Evolutionary conservation across 1,140 invertebrate genomes (phyloP).

Genomic region (Melanaphis sacchari): DNA sequence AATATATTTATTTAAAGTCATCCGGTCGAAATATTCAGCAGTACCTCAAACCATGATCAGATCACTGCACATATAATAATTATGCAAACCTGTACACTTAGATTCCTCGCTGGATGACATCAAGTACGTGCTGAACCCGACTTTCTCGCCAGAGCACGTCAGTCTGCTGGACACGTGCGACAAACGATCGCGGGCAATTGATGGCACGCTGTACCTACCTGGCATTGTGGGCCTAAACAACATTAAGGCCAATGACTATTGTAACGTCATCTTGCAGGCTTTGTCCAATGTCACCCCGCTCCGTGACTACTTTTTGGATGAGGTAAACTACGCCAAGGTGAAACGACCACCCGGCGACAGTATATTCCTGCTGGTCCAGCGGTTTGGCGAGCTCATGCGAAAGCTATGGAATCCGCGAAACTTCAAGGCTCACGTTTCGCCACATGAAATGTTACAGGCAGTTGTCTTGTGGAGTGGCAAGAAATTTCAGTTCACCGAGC

Average conservation of each 20-base stretch:
- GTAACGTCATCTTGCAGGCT: conserved; percentile 93
- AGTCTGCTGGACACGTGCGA: conserved; percentile 78
- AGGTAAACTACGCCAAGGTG: conserved; percentile 89
- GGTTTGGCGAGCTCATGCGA: conserved; percentile 96
- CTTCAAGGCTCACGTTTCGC: conserved; percentile 99
- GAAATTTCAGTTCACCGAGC: conserved; percentile 97
- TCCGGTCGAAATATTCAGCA: too few species aligned
- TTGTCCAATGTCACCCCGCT: conserved; percentile 93
- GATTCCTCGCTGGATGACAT: conserved; percentile 99
- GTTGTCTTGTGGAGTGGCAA: conserved; percentile 98
- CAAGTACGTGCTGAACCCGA: conserved; percentile 98
- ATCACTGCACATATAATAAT: neutral
- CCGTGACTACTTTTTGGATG: conserved; percentile 92
- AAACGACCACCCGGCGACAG: conserved; percentile 93
- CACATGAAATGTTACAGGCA: conserved; percentile 99
- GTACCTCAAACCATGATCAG: neutral
- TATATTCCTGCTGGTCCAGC: conserved; percentile 87
- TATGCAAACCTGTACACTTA: conserved; percentile 62
- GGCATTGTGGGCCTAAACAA: conserved; percentile 98
- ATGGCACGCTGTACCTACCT: conserved; percentile 95
- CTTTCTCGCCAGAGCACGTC: conserved; percentile 87
- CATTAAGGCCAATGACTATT: conserved; percentile 99
- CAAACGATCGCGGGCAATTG: conserved; percentile 93
- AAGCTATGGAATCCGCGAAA: conserved; percentile 99
- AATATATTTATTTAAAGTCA: too few species aligned